phyloP scores from a whole-genome alignment of 2,113 vertebrate genomes.

The Psittacara wagleri region DNA sequence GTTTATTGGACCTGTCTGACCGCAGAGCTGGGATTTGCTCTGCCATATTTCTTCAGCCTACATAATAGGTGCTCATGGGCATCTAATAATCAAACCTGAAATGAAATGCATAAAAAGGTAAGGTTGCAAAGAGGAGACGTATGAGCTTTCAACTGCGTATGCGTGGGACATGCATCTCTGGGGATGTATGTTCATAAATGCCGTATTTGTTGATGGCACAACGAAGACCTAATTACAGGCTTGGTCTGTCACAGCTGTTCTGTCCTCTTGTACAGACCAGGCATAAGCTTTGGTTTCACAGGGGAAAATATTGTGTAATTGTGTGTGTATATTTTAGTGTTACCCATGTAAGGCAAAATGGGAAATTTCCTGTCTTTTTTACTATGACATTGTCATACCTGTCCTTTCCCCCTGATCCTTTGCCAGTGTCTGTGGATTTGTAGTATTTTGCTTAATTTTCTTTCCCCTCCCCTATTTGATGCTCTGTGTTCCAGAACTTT shows the following conservation, averaged over 20 bases:
- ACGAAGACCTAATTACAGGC: constrained; percentile 31
- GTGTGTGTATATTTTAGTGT: not conserved
- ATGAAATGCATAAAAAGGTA: not conserved
- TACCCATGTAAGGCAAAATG: not conserved
- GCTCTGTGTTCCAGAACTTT: not conserved
- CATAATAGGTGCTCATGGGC: not conserved
- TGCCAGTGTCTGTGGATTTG: not conserved
- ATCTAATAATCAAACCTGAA: not conserved
- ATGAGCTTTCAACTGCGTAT: not conserved
- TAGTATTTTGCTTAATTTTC: not conserved
- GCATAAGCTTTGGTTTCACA: not conserved
- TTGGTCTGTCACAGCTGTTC: constrained; percentile 17
- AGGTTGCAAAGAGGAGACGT: not conserved
- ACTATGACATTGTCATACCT: not conserved
- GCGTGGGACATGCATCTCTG: fast-evolving
- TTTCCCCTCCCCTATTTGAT: not conserved
- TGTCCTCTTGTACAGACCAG: not conserved
- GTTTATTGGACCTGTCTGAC: not conserved
- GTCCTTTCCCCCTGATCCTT: not conserved
- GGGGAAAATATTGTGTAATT: not conserved
- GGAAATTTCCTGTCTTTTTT: not conserved
- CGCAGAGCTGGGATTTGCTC: not conserved
- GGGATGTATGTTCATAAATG: not conserved
- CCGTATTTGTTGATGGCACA: constrained; percentile 2
- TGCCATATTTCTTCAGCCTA: not conserved